A percentile compares a stretch with the other conserved stretches of the same genome.
Conservation (phyloP, 30 jellyfish, hydroid and myxozoan genomes). For the Calvadosia cruxmelitensis region DNA sequence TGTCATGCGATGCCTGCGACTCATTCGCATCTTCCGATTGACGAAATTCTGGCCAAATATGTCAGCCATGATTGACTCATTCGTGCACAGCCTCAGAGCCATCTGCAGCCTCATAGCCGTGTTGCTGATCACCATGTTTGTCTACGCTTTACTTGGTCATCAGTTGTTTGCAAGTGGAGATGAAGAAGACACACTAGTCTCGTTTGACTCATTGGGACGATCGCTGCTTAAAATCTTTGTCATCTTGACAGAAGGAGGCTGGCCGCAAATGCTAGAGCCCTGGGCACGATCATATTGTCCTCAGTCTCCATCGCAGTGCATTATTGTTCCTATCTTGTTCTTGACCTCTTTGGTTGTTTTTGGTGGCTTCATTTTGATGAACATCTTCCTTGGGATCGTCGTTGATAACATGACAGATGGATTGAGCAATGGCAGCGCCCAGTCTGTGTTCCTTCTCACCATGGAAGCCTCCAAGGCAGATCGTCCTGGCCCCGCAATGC, state of each 20-base stretch:
- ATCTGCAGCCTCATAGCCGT: conserved; percentile 40
- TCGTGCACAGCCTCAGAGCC: conserved; percentile 29
- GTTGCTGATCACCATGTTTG: conserved; percentile 25
- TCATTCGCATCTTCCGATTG: conserved; percentile 33
- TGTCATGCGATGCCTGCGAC: conserved; percentile 24
- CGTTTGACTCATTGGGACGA: conserved; percentile 24
- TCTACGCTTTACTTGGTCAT: conserved; percentile 64
- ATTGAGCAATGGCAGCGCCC: not conserved
- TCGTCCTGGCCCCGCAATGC: not conserved
- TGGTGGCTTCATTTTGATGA: conserved; percentile 57
- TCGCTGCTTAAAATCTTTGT: conserved; percentile 63
- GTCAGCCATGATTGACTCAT: conserved; percentile 29
- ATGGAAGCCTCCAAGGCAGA: not conserved
- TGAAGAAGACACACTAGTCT: conserved; percentile 8
- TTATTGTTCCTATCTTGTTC: conserved; percentile 26
- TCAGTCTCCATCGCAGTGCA: conserved; percentile 1
- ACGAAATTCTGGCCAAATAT: conserved; percentile 44
- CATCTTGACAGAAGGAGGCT: conserved; percentile 65
- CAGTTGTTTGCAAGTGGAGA: conserved; percentile 29
- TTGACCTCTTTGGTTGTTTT: conserved; percentile 49
- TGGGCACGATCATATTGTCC: conserved; percentile 1
- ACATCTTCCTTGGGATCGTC: conserved; percentile 75
- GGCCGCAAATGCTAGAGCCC: conserved; percentile 45
- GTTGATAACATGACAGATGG: conserved; percentile 58
- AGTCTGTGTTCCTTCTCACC: not conserved